Evolutionary conservation across 2,113 vertebrate genomes (phyloP), one percentile per base, ranked within the genome.

Genomic region (Turdus rufiventris): DNA sequence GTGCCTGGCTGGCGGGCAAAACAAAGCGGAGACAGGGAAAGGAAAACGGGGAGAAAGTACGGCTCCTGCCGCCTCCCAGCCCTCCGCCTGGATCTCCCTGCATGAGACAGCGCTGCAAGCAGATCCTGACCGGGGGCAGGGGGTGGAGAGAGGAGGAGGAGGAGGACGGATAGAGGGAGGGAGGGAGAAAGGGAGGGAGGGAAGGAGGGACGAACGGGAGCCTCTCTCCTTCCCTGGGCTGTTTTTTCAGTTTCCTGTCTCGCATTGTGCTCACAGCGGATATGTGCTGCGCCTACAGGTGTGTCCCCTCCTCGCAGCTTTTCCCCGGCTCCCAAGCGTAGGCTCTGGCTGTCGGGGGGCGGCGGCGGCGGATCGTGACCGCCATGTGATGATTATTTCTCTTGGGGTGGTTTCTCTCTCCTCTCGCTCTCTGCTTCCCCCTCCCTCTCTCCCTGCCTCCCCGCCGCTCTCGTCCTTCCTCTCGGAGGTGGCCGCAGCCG

Each of bases 241-340:
- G 81, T 57, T 94, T 95, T 95, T 97, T 94, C 96, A 94, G 96
- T 94, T 96, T 95, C 96, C 96, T 95, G 96, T 95, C 95, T 96
- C 93, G 96, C 95, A 96, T 96, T 96, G 97, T 96, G 96, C 91
- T 95, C 76, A 88, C 93, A 94, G 96, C 97, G 96, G 97, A 97
- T 96, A 96, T 96, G 97, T 96, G 97, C 97, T 93, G 96, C 97
- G 94, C 96, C 97, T 90, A 97, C 97, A 97, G 97, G 97, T 97
- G 97, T 97, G 97, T 96, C 96, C 87, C 91, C 93, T 91, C 79
- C 94, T 83, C 91, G 86, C 94, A 72, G 94, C 88, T 92, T 76
- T 78, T 91, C 53, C 43, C 73, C 53, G 45, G 78, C 70, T 90
- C 77, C 90, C 76, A 70, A 80, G 76, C 71, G 38, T 58, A 70